These are phyloP conservation scores for Pocillopora grandis DNA, from an alignment of 92 coral and sea anemone genomes.

Conservation along the genomic window DNA sequence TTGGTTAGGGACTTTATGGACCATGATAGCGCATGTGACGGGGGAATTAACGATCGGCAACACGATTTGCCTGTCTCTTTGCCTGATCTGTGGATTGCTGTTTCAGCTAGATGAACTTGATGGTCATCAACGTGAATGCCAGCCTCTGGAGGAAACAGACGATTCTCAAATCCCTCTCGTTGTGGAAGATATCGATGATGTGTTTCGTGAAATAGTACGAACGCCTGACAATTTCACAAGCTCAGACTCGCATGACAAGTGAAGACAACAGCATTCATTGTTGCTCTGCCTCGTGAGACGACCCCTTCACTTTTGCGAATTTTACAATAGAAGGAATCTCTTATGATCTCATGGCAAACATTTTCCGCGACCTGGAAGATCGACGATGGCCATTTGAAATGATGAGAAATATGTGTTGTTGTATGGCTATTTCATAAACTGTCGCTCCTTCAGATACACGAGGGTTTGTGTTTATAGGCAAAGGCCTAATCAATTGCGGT, in stretches of 20 bases:
- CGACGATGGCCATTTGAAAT: no score
- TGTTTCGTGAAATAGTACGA: constrained; percentile 1
- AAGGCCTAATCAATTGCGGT: no score
- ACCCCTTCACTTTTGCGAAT: no score
- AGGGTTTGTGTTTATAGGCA: no score
- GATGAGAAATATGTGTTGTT: no score
- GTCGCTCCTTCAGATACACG: no score
- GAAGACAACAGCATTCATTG: constrained; percentile 1
- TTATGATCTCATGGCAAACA: no score
- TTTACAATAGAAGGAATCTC: no score
- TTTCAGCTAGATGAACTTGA: constrained; percentile 26
- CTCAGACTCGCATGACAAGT: neutral
- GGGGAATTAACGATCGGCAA: neutral
- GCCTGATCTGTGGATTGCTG: constrained; percentile 51
- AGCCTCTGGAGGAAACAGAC: constrained; percentile 6
- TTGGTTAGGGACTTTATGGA: constrained; percentile 66
- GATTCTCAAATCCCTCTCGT: constrained; percentile 2
- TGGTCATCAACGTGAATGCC: constrained; percentile 33
- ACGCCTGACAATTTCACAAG: neutral
- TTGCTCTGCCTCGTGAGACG: constrained; percentile 86
- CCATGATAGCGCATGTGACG: constrained; percentile 55
- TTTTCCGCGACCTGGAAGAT: constrained; percentile 48
- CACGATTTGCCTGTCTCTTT: neutral
- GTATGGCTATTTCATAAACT: no score
- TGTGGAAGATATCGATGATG: constrained; percentile 7